phyloP scores from a whole-genome alignment of 2,888 invertebrate genomes.

The Agrilus biguttatus region DNA sequence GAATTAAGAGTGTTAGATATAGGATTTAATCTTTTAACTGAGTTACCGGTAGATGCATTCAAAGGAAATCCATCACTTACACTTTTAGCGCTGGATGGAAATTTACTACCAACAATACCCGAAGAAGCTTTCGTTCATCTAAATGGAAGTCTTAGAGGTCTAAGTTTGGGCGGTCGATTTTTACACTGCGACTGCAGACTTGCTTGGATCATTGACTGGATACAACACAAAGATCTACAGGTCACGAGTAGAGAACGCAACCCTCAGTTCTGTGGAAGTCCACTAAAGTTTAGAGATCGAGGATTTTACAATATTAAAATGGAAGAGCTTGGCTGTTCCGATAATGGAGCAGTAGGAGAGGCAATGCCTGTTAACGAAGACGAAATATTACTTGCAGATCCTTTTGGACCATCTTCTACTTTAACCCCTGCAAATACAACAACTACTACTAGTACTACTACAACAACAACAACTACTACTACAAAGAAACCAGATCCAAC shows the following conservation, averaged over 20 bases:
- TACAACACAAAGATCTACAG: conserved; percentile 72
- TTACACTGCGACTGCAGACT: conserved; percentile 79
- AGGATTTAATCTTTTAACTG: conserved; percentile 78
- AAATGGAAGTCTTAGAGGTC: conserved; percentile 68
- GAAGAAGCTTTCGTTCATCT: conserved; percentile 63
- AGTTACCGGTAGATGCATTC: conserved; percentile 68
- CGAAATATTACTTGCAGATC: conserved; percentile 23
- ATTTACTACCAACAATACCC: conserved; percentile 74
- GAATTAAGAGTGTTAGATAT: conserved; percentile 81
- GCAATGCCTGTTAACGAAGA: conserved; percentile 43
- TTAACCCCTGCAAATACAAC: conserved; percentile 19
- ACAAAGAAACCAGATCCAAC: conserved; percentile 9
- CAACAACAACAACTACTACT: conserved; percentile 9
- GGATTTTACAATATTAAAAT: conserved; percentile 79
- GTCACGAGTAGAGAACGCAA: conserved; percentile 84
- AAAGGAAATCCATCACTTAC: conserved; percentile 71
- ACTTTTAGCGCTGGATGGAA: conserved; percentile 77
- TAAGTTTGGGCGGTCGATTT: conserved; percentile 79
- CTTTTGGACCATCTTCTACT: conserved; percentile 9
- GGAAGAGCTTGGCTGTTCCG: conserved; percentile 49
- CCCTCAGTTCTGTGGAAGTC: conserved; percentile 84
- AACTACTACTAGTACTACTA: conserved; percentile 14
- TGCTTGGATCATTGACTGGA: conserved; percentile 85
- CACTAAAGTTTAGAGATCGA: conserved; percentile 61
- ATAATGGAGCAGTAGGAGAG: conserved; percentile 28